Conservation (phyloP, 2,797 vertebrate species). For the Gambusia yucatana region DNA sequence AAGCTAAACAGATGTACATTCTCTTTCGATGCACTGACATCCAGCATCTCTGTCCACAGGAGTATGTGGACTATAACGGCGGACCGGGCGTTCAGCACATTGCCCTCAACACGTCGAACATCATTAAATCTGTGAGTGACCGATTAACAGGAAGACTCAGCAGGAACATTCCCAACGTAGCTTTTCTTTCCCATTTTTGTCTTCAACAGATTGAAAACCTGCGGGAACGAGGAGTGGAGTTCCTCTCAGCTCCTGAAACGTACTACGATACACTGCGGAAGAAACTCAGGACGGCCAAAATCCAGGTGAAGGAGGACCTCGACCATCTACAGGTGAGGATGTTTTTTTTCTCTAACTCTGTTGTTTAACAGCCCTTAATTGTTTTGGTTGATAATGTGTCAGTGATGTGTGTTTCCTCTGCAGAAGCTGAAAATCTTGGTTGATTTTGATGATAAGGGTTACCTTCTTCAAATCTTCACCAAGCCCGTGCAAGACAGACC, state of each 20-base stretch:
- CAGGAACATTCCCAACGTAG: slow-evolving; percentile 6
- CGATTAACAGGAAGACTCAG: slow-evolving; percentile 10
- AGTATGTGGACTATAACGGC: slow-evolving; percentile 87
- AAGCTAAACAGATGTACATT: neutral
- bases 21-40: neutral
- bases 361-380: neutral
- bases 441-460: slow-evolving; percentile 88
- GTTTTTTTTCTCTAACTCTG: neutral
- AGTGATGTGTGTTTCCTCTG: slow-evolving; percentile 1
- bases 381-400: neutral
- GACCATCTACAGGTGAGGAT: slow-evolving; percentile 80
- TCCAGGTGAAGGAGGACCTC: slow-evolving; percentile 86
- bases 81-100: slow-evolving; percentile 88
- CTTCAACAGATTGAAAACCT: slow-evolving; percentile 81
- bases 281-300: slow-evolving; percentile 84
- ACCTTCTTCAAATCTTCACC: slow-evolving; percentile 88
- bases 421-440: slow-evolving; percentile 87
- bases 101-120: slow-evolving; percentile 85
- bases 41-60: slow-evolving; percentile 63
- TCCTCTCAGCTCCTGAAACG: slow-evolving; percentile 81
- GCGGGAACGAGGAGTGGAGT: slow-evolving; percentile 83
- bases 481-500: slow-evolving; percentile 88
- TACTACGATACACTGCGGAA: slow-evolving; percentile 81
- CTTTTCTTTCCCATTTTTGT: slow-evolving; percentile 5
- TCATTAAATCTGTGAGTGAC: slow-evolving; percentile 83